Evolutionary conservation across 2,888 invertebrate species (phyloP).

Genomic region (Caprella mutica): DNA sequence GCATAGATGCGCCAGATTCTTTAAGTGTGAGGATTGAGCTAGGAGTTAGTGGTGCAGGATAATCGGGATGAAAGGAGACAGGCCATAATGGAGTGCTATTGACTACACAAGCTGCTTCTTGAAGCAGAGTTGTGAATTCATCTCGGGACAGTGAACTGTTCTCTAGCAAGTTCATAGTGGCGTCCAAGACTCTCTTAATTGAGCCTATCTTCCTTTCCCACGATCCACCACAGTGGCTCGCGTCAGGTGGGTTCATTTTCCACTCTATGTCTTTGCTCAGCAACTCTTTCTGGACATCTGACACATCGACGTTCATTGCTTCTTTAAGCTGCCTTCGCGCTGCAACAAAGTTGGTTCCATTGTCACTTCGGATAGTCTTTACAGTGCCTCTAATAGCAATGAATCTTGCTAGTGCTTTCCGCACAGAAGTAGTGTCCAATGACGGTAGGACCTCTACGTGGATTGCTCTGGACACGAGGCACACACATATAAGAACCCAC

Average conservation of each 20-base stretch:
- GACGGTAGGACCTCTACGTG: constrained; percentile 1
- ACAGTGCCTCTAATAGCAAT: not conserved
- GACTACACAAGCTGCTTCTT: not conserved
- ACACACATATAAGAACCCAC: too few relatives aligned
- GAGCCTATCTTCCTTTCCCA: not conserved
- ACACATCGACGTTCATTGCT: not conserved
- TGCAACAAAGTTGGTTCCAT: not conserved
- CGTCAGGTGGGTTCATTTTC: not conserved
- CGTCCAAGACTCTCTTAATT: not conserved
- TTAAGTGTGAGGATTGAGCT: not conserved
- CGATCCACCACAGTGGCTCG: not conserved
- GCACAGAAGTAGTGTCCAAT: not conserved
- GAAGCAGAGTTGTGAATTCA: not conserved
- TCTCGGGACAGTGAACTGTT: not conserved
- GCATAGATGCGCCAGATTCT: too few relatives aligned
- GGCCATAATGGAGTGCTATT: not conserved
- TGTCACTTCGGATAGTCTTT: not conserved
- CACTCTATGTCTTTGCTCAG: not conserved
- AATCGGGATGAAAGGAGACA: not conserved
- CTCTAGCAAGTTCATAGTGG: not conserved
- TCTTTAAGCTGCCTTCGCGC: not conserved
- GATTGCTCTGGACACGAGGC: too few relatives aligned
- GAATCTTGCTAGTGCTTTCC: not conserved
- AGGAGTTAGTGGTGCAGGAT: not conserved
- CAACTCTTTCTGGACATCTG: not conserved